Base-by-base conservation (phyloP, 2,888 invertebrate species). In the Teleiodes luculella region DNA sequence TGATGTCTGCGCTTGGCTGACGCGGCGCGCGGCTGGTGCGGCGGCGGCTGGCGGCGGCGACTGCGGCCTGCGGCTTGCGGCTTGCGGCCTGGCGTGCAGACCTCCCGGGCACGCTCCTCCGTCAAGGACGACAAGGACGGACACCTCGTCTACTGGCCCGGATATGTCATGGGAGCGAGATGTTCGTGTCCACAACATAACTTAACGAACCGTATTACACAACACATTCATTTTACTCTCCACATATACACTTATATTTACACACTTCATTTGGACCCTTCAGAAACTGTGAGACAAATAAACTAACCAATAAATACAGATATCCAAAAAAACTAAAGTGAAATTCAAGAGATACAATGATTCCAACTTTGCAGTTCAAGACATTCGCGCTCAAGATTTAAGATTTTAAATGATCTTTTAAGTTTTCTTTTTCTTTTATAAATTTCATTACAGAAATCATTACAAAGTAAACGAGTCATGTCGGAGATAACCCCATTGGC, bases 81-180 rank as follows among this genome's bases (percentile, higher is more conserved):
- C 62, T 64, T 63, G 61, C 71, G 57, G 46, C 63, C 68, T 63
- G 73, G 73, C 66, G 57, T 86, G 91, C 94, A 95, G 95, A 94
- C 94, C 92, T 94, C 95, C 90, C 92, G 94, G 85, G 94, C 95
- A 86, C 88, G 89, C 88, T 96, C 97, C 90, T 95, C 96, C 91
- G 95, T 98, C 91, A 97, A 97, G 94, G 98, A 99, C 93, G 99
- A 99, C 93, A 96, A 96, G 92, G 99, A 99, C 91, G 99, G 99
- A 91, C 99, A 99, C 92, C 97, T 99, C 92, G 95, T 99, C 91
- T 99, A 99, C 95, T 96, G 96, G 92, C 94, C 95, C 92, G 99
- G 98, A 92, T 98, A 99, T 93, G 93, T 97, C 92, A 96, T 99
- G 91, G 97, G 97, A 94, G 96, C 97, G 93, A 95, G 98, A 97